These are phyloP conservation scores for Bombus balteatus DNA, from an alignment of 1,140 invertebrate species.

Conservation along the genomic window DNA sequence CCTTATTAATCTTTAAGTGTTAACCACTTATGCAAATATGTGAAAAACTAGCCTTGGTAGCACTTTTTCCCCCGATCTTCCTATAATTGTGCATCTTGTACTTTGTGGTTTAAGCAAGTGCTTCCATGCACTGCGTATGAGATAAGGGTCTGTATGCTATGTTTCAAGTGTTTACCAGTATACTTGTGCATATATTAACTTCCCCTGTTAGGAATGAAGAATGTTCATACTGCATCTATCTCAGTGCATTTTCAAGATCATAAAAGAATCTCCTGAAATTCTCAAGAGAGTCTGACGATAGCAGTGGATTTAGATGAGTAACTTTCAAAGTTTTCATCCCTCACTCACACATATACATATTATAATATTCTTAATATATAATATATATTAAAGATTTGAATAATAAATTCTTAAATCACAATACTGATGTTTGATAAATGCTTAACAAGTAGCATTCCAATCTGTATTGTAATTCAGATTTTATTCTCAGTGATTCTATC, in stretches of 20 bases:
- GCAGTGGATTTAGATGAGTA: slow-evolving; percentile 11
- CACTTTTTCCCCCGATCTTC: slow-evolving; percentile 77
- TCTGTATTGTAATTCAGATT: neutral
- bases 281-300: slow-evolving; percentile 33
- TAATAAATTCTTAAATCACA: neutral
- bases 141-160: slow-evolving; percentile 73
- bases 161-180: slow-evolving; percentile 78
- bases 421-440: neutral
- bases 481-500: neutral
- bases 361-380: neutral
- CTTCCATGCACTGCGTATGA: slow-evolving; percentile 60
- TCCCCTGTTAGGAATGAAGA: slow-evolving; percentile 68
- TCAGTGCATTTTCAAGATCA: slow-evolving; percentile 74
- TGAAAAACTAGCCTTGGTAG: slow-evolving; percentile 77
- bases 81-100: slow-evolving; percentile 72
- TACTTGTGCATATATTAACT: slow-evolving; percentile 80
- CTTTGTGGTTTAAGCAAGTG: slow-evolving; percentile 69
- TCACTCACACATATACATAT: neutral
- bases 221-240: slow-evolving; percentile 57
- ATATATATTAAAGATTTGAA: neutral
- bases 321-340: neutral
- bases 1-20: slow-evolving; percentile 74
- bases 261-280: slow-evolving; percentile 34
- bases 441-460: neutral
- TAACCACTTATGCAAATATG: slow-evolving; percentile 76